A percentile compares a stretch with the other conserved stretches of the same genome.
Conservation (phyloP, 2,797 vertebrate species). For the Tapera naevia region DNA sequence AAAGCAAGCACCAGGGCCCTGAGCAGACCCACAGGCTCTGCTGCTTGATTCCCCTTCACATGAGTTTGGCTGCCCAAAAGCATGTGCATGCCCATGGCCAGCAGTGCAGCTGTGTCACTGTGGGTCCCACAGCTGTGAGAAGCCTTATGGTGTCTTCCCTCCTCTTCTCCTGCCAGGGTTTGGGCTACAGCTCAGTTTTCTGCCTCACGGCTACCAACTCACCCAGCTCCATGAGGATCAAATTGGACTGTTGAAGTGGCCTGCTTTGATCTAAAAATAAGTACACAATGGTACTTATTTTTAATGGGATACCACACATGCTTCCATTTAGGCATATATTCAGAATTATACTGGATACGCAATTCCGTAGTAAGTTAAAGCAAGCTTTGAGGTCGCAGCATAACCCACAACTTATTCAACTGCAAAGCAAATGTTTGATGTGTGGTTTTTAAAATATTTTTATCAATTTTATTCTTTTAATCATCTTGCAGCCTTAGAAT, state of each 20-base stretch:
- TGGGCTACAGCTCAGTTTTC: background rate
- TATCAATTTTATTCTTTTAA: background rate
- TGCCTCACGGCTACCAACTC: background rate
- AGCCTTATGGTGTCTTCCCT: background rate
- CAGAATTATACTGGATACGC: background rate
- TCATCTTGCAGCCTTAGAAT: background rate
- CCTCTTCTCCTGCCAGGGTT: background rate
- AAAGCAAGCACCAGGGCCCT: background rate
- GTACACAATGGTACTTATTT: background rate
- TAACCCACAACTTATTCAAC: background rate
- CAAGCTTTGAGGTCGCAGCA: background rate
- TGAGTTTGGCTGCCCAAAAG: background rate
- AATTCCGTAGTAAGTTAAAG: background rate
- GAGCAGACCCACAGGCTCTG: background rate
- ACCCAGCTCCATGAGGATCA: background rate
- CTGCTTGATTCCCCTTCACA: background rate
- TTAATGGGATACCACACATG: background rate
- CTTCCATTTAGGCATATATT: background rate
- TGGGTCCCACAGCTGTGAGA: background rate
- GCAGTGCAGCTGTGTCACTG: background rate
- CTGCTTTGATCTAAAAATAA: background rate
- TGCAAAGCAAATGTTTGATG: background rate
- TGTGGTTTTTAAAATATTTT: background rate
- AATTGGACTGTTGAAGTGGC: background rate
- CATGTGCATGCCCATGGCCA: rapidly evolving